Base-by-base conservation (phyloP, 2,113 vertebrate genomes). In the Andinoacara biseriatus region DNA sequence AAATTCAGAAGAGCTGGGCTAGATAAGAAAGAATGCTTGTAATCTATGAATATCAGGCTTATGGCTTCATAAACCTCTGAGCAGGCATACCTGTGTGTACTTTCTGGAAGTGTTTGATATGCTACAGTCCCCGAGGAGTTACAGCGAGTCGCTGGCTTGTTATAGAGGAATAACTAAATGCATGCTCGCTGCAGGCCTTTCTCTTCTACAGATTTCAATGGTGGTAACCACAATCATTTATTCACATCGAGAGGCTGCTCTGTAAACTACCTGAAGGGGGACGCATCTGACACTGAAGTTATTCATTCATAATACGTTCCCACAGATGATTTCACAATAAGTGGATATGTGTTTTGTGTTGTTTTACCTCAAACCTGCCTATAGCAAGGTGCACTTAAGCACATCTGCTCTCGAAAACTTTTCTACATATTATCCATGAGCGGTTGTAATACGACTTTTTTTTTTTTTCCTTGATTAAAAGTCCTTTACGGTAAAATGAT, bases 401-500 rank as follows among this genome's bases (percentile, higher is more conserved):
- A 78, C 83, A 86, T 90, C 81, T 91, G 84, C 35, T 81, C 86
- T 87, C 81, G 61, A 67, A 90, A 90, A 86, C 74, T 85, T 87
- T 84, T 67, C 69, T 5, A 40, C 62, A 62, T 79, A 80, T 74
- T 80, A 60, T 77, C 63, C 74, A 76, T 35, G 74, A 91, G 74
- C 77, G 87, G 74, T 80, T 83, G 49, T 72, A 87, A 87, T 74
- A 43, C 85, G 77, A 83, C 80, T 58, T 81, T 86, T 80, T 33
- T 31, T n/a, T 35, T 35, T 38, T 82, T 86, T 75, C 77, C 87
- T 84, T 84, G 90, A 93, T 87, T 88, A 87, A 72, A 90, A 91
- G 92, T 89, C 90, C 89, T 95, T 94, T 92, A 94, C 88, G 91
- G 78, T 92, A 82, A 93, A 93, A 90, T 94, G 89, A 90, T 93